Conservation (phyloP, 2,113 vertebrate species). For the Hyla sarda region DNA sequence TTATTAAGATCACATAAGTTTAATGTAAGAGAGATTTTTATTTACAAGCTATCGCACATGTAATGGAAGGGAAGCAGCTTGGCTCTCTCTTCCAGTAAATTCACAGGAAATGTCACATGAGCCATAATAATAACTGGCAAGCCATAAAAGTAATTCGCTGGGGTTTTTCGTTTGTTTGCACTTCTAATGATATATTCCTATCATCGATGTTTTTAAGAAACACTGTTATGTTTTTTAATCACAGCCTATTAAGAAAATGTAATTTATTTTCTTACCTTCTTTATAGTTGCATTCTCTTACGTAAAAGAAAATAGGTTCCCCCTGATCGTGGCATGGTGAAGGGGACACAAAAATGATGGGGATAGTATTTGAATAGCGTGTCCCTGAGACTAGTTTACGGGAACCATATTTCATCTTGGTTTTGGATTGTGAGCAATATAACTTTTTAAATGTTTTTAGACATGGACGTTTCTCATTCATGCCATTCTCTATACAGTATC, state of each 20-base stretch:
- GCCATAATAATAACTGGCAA: conserved; percentile 49
- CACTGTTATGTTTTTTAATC: not conserved
- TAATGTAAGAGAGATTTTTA: conserved; percentile 57
- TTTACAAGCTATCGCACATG: conserved; percentile 58
- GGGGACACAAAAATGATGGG: not conserved
- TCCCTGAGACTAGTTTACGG: not conserved
- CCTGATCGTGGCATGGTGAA: not conserved
- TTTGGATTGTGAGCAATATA: not conserved
- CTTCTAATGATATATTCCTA: not conserved
- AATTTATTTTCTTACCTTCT: not conserved
- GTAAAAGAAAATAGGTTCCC: not conserved
- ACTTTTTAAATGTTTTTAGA: no score
- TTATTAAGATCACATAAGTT: conserved; percentile 58
- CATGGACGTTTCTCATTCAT: no score
- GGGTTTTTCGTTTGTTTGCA: not conserved
- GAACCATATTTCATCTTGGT: not conserved
- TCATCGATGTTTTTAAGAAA: not conserved
- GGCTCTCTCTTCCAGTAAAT: conserved; percentile 43
- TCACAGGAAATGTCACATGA: conserved; percentile 54
- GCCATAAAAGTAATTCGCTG: conserved; percentile 35
- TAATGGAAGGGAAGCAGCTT: conserved; percentile 48
- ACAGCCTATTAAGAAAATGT: not conserved
- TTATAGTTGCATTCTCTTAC: not conserved
- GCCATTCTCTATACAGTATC: no score
- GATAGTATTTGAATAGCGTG: not conserved